Evolutionary conservation across 2,797 vertebrate species (phyloP).

Genomic region (Helicolenus hilgendorfi): DNA sequence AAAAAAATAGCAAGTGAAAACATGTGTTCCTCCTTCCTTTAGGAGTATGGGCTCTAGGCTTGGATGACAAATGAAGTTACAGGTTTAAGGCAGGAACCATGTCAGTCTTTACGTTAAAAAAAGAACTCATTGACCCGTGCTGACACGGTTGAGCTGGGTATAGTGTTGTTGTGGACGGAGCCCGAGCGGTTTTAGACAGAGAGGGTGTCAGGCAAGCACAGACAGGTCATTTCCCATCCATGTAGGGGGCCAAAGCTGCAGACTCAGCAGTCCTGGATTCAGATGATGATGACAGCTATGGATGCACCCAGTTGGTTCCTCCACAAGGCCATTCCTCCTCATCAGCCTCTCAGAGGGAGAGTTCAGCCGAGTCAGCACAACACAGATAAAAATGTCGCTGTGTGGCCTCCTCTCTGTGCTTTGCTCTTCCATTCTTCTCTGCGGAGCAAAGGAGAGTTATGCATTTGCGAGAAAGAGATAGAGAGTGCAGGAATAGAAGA

Average conservation of each 20-base stretch:
- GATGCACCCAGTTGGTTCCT: slow-evolving; percentile 84
- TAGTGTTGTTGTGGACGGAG: slow-evolving; percentile 48
- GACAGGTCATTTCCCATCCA: slow-evolving; percentile 90
- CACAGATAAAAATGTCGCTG: slow-evolving; percentile 79
- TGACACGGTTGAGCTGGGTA: slow-evolving; percentile 34
- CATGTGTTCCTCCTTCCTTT: neutral
- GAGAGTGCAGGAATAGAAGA: slow-evolving; percentile 30
- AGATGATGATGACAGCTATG: slow-evolving; percentile 89
- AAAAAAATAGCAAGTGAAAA: neutral
- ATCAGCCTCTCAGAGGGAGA: slow-evolving; percentile 88
- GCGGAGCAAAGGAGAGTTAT: slow-evolving; percentile 27
- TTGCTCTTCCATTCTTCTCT: slow-evolving; percentile 53
- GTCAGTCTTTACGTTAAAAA: slow-evolving; percentile 37
- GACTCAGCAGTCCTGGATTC: slow-evolving; percentile 86
- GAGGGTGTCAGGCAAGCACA: slow-evolving; percentile 80
- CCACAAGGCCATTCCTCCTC: slow-evolving; percentile 87
- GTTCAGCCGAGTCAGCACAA: slow-evolving; percentile 87
- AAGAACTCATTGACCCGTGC: slow-evolving; percentile 31
- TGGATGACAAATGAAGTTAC: slow-evolving; percentile 38
- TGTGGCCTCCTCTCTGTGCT: slow-evolving; percentile 74
- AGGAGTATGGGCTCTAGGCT: neutral
- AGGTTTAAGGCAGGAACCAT: slow-evolving; percentile 4
- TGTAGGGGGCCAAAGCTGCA: slow-evolving; percentile 78
- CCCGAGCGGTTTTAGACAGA: slow-evolving; percentile 78
- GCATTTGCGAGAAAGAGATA: slow-evolving; percentile 26